Percentiles rank a stretch among this genome's conserved stretches.
Evolutionary conservation across 2,888 invertebrate genomes (phyloP).

Genomic region (Sinohyriopsis cumingii): DNA sequence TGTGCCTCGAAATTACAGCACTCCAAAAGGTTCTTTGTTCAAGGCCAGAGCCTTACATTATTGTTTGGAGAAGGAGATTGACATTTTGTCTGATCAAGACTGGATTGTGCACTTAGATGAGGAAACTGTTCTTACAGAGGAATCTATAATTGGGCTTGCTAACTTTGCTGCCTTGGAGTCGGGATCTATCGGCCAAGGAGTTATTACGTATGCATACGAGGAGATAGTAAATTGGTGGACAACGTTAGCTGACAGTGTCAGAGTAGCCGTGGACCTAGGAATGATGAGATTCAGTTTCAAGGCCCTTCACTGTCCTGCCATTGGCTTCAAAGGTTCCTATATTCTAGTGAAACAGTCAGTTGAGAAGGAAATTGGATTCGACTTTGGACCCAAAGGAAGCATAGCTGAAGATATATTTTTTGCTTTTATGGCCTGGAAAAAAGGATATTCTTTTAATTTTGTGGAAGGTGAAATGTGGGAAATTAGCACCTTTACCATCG

Average conservation of each 20-base stretch:
- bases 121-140: too few relatives aligned
- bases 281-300: slow-evolving; percentile 21
- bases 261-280: slow-evolving; percentile 38
- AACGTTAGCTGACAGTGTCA: slow-evolving; percentile 26
- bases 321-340: slow-evolving; percentile 49
- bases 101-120: too few relatives aligned
- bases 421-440: slow-evolving; percentile 30
- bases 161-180: too few relatives aligned
- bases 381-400: slow-evolving; percentile 37
- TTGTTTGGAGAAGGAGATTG: too few relatives aligned
- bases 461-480: slow-evolving; percentile 47
- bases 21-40: too few relatives aligned
- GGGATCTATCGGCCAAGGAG: too few relatives aligned
- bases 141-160: too few relatives aligned
- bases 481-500: slow-evolving; percentile 40
- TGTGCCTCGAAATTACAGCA: too few relatives aligned
- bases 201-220: slow-evolving; percentile 23
- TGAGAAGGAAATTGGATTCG: slow-evolving; percentile 34
- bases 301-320: slow-evolving; percentile 31
- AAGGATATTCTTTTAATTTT: slow-evolving; percentile 43
- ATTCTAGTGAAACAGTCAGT: slow-evolving; percentile 40
- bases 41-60: too few relatives aligned
- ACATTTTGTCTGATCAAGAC: too few relatives aligned
- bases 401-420: slow-evolving; percentile 43
- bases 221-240: slow-evolving; percentile 18